A percentile compares a stretch with the other conserved stretches of the same genome.
phyloP scores from a whole-genome alignment of 2,113 vertebrate species.

The Pungitius pungitius region DNA sequence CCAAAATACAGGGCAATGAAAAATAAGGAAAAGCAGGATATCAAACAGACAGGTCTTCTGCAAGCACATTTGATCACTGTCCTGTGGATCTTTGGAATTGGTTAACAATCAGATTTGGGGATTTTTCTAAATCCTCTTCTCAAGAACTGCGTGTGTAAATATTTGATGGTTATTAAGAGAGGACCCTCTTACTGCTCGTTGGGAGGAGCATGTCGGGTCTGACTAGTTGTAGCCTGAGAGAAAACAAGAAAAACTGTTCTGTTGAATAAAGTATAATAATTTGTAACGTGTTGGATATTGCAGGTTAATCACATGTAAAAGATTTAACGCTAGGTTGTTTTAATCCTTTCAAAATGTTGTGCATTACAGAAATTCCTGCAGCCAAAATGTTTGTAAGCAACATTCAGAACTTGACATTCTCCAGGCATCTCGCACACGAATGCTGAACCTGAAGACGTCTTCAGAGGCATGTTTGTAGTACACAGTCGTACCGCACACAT shows the following conservation, averaged over 20 bases:
- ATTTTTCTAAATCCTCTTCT: slow-evolving; percentile 30
- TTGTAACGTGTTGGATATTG: slow-evolving; percentile 1
- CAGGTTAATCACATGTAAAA: slow-evolving; percentile 12
- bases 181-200: slow-evolving; percentile 17
- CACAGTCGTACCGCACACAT: neutral
- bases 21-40: slow-evolving; percentile 18
- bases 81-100: slow-evolving; percentile 27
- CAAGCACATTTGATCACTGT: slow-evolving; percentile 15
- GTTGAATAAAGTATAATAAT: neutral
- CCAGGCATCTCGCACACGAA: neutral
- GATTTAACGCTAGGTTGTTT: slow-evolving; percentile 17
- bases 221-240: slow-evolving; percentile 21
- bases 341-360: neutral
- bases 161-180: slow-evolving; percentile 41
- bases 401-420: neutral
- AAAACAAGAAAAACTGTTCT: slow-evolving; percentile 32
- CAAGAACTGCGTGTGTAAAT: slow-evolving; percentile 42
- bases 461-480: neutral
- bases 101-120: slow-evolving; percentile 18
- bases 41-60: slow-evolving; percentile 24
- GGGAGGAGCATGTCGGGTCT: slow-evolving; percentile 21
- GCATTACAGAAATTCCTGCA: neutral
- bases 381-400: neutral
- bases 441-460: neutral
- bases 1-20: slow-evolving; percentile 8